Percentiles rank a stretch among this genome's conserved stretches.
phyloP scores from a whole-genome alignment of 1,140 invertebrate species.

The Oreohelix idahoensis region DNA sequence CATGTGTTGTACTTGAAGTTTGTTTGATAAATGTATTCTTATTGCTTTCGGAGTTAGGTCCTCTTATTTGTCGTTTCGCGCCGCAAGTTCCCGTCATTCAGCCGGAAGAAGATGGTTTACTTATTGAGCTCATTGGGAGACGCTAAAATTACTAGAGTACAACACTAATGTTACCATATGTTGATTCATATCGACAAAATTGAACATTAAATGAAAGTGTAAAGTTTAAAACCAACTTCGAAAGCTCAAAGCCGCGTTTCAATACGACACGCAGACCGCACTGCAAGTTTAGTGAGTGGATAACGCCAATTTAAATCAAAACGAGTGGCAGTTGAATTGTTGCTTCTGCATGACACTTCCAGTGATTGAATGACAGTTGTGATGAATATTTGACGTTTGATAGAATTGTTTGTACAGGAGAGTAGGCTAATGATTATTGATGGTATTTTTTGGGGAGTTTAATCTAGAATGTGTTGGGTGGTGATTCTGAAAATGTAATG shows the following conservation, averaged over 20 bases:
- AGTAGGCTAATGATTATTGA: too few species aligned
- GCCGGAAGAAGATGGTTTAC: constrained; percentile 26
- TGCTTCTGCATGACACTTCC: too few species aligned
- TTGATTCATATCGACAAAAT: not conserved
- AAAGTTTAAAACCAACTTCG: not conserved
- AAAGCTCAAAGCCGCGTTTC: not conserved
- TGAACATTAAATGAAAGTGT: not conserved
- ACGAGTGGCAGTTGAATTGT: too few species aligned
- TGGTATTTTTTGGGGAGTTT: too few species aligned
- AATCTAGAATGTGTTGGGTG: too few species aligned
- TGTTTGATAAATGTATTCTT: not conserved
- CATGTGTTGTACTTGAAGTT: not conserved
- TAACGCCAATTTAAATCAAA: not conserved
- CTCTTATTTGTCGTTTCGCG: constrained; percentile 12
- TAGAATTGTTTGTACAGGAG: too few species aligned
- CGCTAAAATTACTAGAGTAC: not conserved
- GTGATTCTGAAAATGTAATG: too few species aligned
- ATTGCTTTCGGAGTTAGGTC: not conserved
- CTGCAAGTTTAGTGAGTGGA: not conserved
- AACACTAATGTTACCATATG: too few species aligned
- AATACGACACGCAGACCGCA: not conserved
- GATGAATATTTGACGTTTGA: too few species aligned
- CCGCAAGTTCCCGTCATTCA: constrained; percentile 31
- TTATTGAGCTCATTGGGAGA: not conserved
- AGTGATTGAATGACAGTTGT: too few species aligned